Conservation (phyloP, 2,797 vertebrate genomes). For the Tachyglossus aculeatus region DNA sequence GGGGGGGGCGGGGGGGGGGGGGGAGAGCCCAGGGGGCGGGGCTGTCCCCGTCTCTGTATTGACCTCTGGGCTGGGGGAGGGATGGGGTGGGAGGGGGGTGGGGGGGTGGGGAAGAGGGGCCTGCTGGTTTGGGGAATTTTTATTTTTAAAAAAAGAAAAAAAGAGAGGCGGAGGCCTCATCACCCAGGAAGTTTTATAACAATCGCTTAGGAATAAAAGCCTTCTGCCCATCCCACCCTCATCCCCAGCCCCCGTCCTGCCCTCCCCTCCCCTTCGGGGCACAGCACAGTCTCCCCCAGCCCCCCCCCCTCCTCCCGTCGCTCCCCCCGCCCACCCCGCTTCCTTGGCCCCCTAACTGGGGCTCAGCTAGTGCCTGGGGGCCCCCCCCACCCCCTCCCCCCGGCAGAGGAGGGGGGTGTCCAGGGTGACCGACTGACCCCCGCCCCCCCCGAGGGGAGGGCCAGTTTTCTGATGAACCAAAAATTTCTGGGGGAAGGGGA, state of each 20-base stretch:
- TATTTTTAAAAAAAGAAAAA: no score
- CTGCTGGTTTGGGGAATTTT: constrained; percentile 50
- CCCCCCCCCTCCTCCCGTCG: not conserved
- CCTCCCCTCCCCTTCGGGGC: no score
- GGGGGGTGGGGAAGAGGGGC: constrained; percentile 1
- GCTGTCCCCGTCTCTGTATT: no score
- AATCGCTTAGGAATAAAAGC: constrained; percentile 64
- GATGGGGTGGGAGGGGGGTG: constrained; percentile 26
- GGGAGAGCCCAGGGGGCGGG: not conserved
- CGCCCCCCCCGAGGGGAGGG: constrained; percentile 28
- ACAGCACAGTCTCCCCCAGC: no score
- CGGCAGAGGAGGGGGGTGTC: constrained; percentile 55
- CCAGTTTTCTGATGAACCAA: constrained; percentile 60
- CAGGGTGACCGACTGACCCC: constrained; percentile 39
- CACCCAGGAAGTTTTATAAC: constrained; percentile 62
- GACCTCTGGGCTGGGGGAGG: constrained; percentile 2
- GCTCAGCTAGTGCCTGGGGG: not conserved
- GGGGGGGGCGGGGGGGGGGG: constrained; percentile 47
- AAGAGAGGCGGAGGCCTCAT: constrained; percentile 44
- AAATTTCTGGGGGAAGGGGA: constrained; percentile 36
- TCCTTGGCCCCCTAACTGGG: not conserved
- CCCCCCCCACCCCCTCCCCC: constrained; percentile 45
- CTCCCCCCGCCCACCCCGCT: no score
- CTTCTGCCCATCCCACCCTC: not conserved
- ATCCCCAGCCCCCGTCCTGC: not conserved